Percentiles rank a stretch among this genome's conserved stretches.
Evolutionary conservation across 1,140 invertebrate genomes (phyloP).

Genomic region (Grapholita molesta): DNA sequence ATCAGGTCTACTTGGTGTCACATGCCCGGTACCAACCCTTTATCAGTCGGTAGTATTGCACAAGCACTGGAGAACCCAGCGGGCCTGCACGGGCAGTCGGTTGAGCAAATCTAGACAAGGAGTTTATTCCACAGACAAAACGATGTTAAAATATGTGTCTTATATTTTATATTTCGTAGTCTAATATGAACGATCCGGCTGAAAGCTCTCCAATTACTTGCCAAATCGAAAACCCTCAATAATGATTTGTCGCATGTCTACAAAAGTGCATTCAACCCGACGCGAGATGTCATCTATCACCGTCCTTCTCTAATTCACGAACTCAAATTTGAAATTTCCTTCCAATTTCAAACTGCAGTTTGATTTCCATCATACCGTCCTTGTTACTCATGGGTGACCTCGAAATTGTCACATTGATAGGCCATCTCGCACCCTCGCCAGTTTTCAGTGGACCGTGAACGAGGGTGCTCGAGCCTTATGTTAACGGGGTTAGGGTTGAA

Average conservation of each 20-base stretch:
- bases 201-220: not conserved
- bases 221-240: not conserved
- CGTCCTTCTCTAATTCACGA: constrained; percentile 9
- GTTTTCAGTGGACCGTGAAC: not conserved
- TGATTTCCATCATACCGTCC: constrained; percentile 4
- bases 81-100: too few relatives aligned
- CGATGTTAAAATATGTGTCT: too few relatives aligned
- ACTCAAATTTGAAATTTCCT: not conserved
- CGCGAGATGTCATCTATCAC: not conserved
- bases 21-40: too few relatives aligned
- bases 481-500: not conserved
- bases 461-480: not conserved
- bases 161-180: too few relatives aligned
- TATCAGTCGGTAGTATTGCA: too few relatives aligned
- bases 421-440: constrained; percentile 9
- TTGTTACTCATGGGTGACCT: not conserved
- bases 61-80: too few relatives aligned
- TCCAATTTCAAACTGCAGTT: constrained; percentile 15
- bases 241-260: not conserved
- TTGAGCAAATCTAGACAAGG: too few relatives aligned
- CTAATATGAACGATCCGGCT: not conserved
- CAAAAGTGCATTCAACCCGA: constrained; percentile 7
- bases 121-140: too few relatives aligned
- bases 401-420: constrained; percentile 13
- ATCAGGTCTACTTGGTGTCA: too few relatives aligned